Conservation (phyloP, 2,797 vertebrate species). For the Halcyon chelicuti region DNA sequence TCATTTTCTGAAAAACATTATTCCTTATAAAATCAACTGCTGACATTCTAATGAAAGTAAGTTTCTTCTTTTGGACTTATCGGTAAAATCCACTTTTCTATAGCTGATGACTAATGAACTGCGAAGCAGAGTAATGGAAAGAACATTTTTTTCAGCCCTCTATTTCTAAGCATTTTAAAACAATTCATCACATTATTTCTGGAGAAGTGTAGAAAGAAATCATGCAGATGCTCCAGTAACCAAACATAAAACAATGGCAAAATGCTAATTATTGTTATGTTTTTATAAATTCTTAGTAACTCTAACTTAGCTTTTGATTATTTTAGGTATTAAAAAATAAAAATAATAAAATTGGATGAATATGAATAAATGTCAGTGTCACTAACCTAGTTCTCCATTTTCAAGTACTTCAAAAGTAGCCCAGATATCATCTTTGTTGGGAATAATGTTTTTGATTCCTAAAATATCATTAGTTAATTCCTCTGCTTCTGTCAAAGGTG, state of each 20-base stretch:
- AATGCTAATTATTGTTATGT: not conserved
- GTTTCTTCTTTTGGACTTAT: not conserved
- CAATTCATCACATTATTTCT: not conserved
- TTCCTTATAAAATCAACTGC: not conserved
- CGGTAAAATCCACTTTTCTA: not conserved
- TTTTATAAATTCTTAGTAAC: not conserved
- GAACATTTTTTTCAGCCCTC: not conserved
- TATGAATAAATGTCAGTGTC: not conserved
- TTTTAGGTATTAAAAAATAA: not conserved
- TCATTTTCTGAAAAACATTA: not conserved
- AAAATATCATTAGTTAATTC: constrained; percentile 87
- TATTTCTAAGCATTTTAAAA: not conserved
- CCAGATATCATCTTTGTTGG: constrained; percentile 85
- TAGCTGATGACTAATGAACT: not conserved
- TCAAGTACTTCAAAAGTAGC: constrained; percentile 93
- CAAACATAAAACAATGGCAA: not conserved
- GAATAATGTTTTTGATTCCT: constrained; percentile 84
- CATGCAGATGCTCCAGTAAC: not conserved
- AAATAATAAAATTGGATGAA: not conserved
- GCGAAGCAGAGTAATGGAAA: not conserved
- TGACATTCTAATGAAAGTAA: not conserved
- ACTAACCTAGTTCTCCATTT: constrained; percentile 93
- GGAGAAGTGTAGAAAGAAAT: not conserved
- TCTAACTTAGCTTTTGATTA: not conserved
- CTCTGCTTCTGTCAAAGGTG: constrained; percentile 88